Evolutionary conservation across 2,888 invertebrate species (phyloP).

Genomic region (Drosophila melanosoma): DNA sequence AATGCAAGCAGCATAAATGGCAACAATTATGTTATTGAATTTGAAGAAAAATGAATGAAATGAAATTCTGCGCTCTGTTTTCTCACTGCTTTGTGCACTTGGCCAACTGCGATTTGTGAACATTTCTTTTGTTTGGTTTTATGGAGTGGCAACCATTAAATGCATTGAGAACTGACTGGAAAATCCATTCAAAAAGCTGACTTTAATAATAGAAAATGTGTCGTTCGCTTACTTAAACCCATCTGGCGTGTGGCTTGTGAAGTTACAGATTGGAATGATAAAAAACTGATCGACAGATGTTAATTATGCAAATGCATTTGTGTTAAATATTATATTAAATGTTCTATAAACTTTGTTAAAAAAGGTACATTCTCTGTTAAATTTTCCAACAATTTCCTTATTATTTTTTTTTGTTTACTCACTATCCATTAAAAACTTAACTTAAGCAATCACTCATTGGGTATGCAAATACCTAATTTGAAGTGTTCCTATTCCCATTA

Average conservation of each 20-base stretch:
- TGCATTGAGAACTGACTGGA: constrained; percentile 6
- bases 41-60: constrained; percentile 31
- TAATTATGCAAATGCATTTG: neutral
- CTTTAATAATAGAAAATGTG: constrained; percentile 6
- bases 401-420: neutral
- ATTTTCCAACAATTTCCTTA: neutral
- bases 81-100: constrained; percentile 6
- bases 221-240: neutral
- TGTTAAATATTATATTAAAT: neutral
- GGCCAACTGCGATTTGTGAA: constrained; percentile 16
- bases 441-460: neutral
- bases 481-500: neutral
- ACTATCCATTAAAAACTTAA: neutral
- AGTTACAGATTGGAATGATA: neutral
- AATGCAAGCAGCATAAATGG: constrained; percentile 63
- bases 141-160: constrained; percentile 8
- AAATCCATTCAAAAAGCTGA: neutral
- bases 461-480: neutral
- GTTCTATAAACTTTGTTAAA: neutral
- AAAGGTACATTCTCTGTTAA: neutral
- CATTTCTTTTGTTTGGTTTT: constrained; percentile 16
- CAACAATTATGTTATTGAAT: constrained; percentile 74
- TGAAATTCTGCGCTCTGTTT: neutral
- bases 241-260: neutral
- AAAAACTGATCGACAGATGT: neutral